Evolutionary conservation across 1,140 invertebrate genomes (phyloP).

Genomic region (Mercenaria mercenaria): DNA sequence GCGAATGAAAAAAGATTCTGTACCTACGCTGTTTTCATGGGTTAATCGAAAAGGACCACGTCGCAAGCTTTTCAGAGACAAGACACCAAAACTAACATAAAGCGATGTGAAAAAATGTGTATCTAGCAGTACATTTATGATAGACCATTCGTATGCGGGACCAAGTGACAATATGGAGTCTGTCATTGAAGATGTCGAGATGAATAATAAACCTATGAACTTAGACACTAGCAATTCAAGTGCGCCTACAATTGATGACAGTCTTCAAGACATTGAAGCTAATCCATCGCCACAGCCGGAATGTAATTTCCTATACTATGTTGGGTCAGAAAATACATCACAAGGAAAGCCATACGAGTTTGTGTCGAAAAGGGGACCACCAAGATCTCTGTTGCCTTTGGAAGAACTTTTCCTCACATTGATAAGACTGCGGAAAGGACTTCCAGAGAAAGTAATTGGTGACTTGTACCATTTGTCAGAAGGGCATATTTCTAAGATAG

Average conservation of each 20-base stretch:
- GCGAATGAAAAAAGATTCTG: not conserved
- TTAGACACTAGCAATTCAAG: not conserved
- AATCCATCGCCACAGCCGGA: slow-evolving; percentile 17
- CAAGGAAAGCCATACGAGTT: slow-evolving; percentile 7
- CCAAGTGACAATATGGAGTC: not conserved
- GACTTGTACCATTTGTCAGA: slow-evolving; percentile 1
- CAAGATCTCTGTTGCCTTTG: slow-evolving; percentile 25
- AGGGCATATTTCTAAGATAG: slow-evolving; percentile 6
- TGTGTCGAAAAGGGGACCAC: not conserved
- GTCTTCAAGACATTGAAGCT: not conserved
- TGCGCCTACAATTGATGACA: too few species aligned
- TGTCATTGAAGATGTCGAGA: not conserved
- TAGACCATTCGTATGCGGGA: not conserved
- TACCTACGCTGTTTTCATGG: not conserved
- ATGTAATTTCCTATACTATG: slow-evolving; percentile 37
- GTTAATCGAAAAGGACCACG: not conserved
- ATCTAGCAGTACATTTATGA: not conserved
- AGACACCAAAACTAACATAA: not conserved
- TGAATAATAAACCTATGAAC: not conserved
- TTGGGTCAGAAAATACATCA: slow-evolving; percentile 25
- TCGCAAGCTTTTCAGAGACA: not conserved
- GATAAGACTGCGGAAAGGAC: not conserved
- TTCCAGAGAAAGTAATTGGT: not conserved
- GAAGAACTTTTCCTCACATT: not conserved
- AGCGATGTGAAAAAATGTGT: not conserved